Evolutionary conservation across 2,888 invertebrate species (phyloP), one percentile per base, ranked within the genome.

Genomic region (Crossocerus cetratus): DNA sequence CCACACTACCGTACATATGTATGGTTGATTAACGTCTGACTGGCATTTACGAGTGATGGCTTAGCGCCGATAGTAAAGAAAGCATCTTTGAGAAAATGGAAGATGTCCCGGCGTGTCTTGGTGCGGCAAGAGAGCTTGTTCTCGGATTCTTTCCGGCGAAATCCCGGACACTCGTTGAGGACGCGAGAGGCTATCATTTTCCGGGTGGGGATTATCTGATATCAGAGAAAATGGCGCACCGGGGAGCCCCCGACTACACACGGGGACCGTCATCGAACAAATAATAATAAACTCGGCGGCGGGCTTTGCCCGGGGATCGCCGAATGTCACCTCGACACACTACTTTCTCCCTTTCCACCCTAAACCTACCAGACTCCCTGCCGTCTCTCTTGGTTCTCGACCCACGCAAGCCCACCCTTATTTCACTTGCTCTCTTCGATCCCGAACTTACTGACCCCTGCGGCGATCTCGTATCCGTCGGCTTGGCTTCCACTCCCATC

Each of bases 181-280:
- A 32, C 32, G 32, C 32, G 32, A 32, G 32, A 32, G 32, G 32
- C 42, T 43, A 13, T 66, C 44, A 23, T 66, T 73, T 67, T 71
- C 56, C 44, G 61, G 16, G 3, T 0, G 44, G 49, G 84, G 84
- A 85, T 88, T 86, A 87, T 86, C 86, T 80, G 84, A 86, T 86
- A 85, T 82, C 86, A 83, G 85, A 85, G 82, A 73, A 76, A 78
- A 80, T 70, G 70, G 32, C 66, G 76, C 77, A 81, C 81, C 82
- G 80, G 72, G 81, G 82, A 82, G 84, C 73, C 59, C 64, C 49
- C 74, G 72, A 66, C 76, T 74, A 76, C 78, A 77, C 80, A 83
- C 66, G 75, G 71, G 62, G 42, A 65, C 70, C 65, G 60, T 72
- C 73, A 68, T 77, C 74, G 76, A 83, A 83, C 83, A 84, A 86